Evolutionary conservation across 2,888 invertebrate genomes (phyloP), one percentile per base, ranked within the genome.

Genomic region (Cacoxenus indagator): DNA sequence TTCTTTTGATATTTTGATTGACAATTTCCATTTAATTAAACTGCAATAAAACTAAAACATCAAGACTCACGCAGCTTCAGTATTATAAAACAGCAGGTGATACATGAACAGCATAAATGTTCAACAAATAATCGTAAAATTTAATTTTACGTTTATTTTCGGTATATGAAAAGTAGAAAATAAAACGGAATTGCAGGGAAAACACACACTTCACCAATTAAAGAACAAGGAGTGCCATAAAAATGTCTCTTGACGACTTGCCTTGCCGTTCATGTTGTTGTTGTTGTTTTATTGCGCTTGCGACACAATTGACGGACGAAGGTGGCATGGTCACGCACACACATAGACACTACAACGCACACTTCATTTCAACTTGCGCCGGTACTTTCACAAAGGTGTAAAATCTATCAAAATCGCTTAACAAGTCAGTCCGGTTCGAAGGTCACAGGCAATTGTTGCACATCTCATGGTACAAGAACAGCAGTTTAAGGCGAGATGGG

Each of bases 161-260:
- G 46, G 6, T 46, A 1, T 6, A 1, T 14, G 55, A 64, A 64
- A 57, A 45, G 46, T 57, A 64, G 51, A 54, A 64, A 54, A 65
- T 64, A 70, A 6, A 6, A 72, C 51, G 46, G 70, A 67, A 67
- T n/a, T n/a, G n/a, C 24, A 64, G 14, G 29, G 27, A 68, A 67
- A 68, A 77, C n/a, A 78, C 82, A 81, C 75, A 80, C 75, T 81
- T 80, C 78, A 73, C 76, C 84, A 83, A 84, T 84, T 84, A 84
- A 84, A 82, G 71, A 77, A 73, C 77, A 76, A 82, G 82, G 81
- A 84, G 85, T 81, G 71, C 68, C 76, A 75, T 81, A 76, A 81
- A 73, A 76, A 71, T 64, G 73, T 65, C 29, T 67, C 31, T 59
- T n/a, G 46, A 48, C 22, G 51, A 31, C 51, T 57, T 64, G 45